These are phyloP conservation scores for Aethes cnicana DNA, from an alignment of 2,888 invertebrate genomes.

Conservation along the genomic window DNA sequence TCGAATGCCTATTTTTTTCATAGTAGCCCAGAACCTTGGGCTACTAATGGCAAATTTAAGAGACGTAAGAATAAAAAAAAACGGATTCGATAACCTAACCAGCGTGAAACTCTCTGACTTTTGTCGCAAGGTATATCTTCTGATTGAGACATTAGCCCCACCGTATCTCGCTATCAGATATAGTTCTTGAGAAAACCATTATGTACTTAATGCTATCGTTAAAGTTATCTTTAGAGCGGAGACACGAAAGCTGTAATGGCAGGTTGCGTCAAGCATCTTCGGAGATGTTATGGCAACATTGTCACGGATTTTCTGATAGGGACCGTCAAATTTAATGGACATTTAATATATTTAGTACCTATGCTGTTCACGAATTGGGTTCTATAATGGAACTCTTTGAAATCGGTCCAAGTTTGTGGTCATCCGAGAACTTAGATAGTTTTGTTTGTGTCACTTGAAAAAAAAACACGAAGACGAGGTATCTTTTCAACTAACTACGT, in stretches of 20 bases:
- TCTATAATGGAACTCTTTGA: too few species aligned
- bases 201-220: constrained; percentile 32
- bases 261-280: constrained; percentile 25
- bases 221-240: constrained; percentile 27
- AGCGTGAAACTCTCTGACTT: constrained; percentile 1
- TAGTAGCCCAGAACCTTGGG: too few species aligned
- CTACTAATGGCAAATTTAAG: too few species aligned
- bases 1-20: too few species aligned
- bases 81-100: not conserved
- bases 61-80: too few species aligned
- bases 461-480: too few species aligned
- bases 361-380: too few species aligned
- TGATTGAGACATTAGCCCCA: constrained; percentile 30
- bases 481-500: too few species aligned
- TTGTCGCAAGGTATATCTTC: constrained; percentile 22
- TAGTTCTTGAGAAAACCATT: constrained; percentile 30
- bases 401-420: too few species aligned
- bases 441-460: too few species aligned
- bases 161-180: constrained; percentile 30
- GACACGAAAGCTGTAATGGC: constrained; percentile 28
- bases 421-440: too few species aligned
- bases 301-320: constrained; percentile 38
- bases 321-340: constrained; percentile 1
- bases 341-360: too few species aligned
- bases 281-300: constrained; percentile 36